Base-by-base conservation (phyloP, 2,888 invertebrate species). In the Ectemnius cavifrons region DNA sequence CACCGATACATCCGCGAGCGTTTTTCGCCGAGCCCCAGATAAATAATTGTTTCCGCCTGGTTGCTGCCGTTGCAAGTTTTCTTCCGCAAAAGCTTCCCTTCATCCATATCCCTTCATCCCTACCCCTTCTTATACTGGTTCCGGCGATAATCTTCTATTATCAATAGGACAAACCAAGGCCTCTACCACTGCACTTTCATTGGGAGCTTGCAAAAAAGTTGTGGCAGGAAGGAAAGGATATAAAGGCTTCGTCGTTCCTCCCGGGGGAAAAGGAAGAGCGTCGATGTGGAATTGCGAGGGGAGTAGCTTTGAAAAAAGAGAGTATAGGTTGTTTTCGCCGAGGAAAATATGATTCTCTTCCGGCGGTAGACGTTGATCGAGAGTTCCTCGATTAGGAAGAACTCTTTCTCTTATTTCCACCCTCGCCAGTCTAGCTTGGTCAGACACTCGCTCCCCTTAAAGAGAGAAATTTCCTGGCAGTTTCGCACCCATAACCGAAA, bases 311-410 rank as follows among this genome's bases (percentile, higher is more conserved):
- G 62, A 56, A 52, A 56, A 67, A 58, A 56, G 64, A 58, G 63
- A 45, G 75, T 78, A 79, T 63, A 73, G 73, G 73, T 70, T 73
- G 78, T 80, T 81, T 77, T 72, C 60, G 70, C 57, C 74, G 78
- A 67, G 77, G 77, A 81, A 86, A 86, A 86, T 86, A 86, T 86
- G 86, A 86, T 86, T 81, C 83, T 75, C 82, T 84, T 86, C 86
- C 84, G 86, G 80, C 73, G 65, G 73, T 71, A 69, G 87, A 86
- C 87, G 75, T 85, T 86, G 87, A 86, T 86, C 85, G 87, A 86
- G 84, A 81, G 77, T 77, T 77, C 77, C 79, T 79, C 85, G 86
- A 87, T 87, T 86, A 85, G 80, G 75, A 75, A 77, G 60, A 69
- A 59, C 73, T 73, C 68, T 69, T 73, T 58, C 65, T 61, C 58